phyloP scores from a whole-genome alignment of 2,113 vertebrate genomes.

The Seriola dumerili region DNA sequence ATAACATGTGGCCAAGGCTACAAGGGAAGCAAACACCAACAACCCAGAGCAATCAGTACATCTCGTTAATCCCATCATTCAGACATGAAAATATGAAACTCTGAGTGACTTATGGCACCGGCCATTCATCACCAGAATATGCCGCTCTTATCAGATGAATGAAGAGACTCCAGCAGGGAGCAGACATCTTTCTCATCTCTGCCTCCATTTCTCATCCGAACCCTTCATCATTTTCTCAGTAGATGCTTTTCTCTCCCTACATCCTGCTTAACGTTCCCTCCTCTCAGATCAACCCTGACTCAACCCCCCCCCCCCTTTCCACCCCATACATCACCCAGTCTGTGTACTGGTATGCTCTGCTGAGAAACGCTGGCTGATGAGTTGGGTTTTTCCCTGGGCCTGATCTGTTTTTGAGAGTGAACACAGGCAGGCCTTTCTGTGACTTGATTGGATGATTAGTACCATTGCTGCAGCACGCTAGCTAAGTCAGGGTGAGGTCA shows the following conservation, averaged over 20 bases:
- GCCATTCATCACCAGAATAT: constrained; percentile 71
- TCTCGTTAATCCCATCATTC: constrained; percentile 63
- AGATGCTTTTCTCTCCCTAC: constrained; percentile 39
- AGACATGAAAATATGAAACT: constrained; percentile 65
- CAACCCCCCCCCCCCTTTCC: constrained; percentile 28
- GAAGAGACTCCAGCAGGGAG: constrained; percentile 63
- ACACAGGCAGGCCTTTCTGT: constrained; percentile 68
- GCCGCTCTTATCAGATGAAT: constrained; percentile 78
- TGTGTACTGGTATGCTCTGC: constrained; percentile 31
- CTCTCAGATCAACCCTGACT: constrained; percentile 28
- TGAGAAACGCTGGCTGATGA: constrained; percentile 22
- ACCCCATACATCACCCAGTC: constrained; percentile 28
- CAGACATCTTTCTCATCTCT: constrained; percentile 65
- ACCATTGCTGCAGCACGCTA: constrained; percentile 39
- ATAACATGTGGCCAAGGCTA: constrained; percentile 25
- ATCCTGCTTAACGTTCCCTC: constrained; percentile 54
- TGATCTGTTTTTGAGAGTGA: constrained; percentile 57
- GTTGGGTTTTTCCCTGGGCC: constrained; percentile 58
- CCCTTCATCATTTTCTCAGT: constrained; percentile 58
- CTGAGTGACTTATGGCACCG: constrained; percentile 52
- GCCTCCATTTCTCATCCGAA: constrained; percentile 53
- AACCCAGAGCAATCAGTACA: constrained; percentile 55
- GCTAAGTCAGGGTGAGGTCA: constrained; percentile 73
- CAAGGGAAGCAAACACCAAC: constrained; percentile 49
- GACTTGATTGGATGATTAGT: constrained; percentile 71